Base-by-base conservation (phyloP, 2,888 invertebrate species). In the Agrilus cyanescens region DNA sequence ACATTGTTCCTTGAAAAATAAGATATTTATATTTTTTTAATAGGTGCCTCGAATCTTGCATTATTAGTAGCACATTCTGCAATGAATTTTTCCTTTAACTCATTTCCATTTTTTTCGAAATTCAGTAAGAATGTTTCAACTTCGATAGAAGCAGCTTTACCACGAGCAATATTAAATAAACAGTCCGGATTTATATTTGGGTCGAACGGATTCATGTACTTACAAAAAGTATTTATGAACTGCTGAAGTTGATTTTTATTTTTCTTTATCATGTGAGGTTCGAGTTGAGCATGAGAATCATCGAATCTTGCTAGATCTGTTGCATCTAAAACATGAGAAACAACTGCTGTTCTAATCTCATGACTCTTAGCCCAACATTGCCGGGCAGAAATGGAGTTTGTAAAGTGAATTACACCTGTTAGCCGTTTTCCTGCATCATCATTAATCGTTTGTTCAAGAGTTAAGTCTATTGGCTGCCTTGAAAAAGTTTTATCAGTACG, bases 361-460 rank as follows among this genome's bases (percentile, higher is more conserved):
- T 56, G 55, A 47, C 44, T 56, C 31, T 31, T 46, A 20, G 50
- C 42, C 54, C 55, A 56, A 30, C 55, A 49, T 49, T 55, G 55
- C 31, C 55, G 38, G 18, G 54, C 55, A 32, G 53, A 18, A 12
- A 54, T 47, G 18, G 52, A 55, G 37, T 51, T 45, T 20, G 45
- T 41, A 13, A 55, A 49, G 15, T 44, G 37, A 30, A 12, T 46
- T n/a, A 42, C 32, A 13, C 56, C 53, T 36, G 42, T 53, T 6
- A 56, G 42, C 15, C 46, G 35, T 30, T 46, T 44, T 25, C 51
- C 55, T 39, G 54, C 56, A 32, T 55, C 56, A 38, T 48, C 57
- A 49, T 55, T 53, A 15, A 55, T 51, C 8, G 53, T 56, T 38
- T 56, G 54, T 33, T 55, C 54, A 4, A 55, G 42, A 15, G 52